Evolutionary conservation across 2,888 invertebrate genomes (phyloP), one percentile per base, ranked within the genome.

Genomic region (Thecophora atra): DNA sequence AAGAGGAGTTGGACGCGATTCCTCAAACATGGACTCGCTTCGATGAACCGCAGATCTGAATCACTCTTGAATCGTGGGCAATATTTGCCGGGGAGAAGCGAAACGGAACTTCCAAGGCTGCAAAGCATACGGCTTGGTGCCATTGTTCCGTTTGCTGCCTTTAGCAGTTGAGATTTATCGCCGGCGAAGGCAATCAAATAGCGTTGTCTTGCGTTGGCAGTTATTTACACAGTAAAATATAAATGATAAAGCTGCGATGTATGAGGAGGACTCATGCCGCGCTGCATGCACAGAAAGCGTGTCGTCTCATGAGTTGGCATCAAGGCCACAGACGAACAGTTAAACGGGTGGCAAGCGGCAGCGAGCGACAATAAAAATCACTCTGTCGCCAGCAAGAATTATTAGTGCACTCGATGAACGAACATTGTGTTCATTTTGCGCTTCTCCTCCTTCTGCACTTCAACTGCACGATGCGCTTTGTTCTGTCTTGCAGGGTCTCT

Each of bases 401-500:
- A 51, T 63, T 51, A 37, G 7, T 52, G 63, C 58, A 58, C 42
- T 15, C 26, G 28, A 54, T 17, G 60, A 65, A 58, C 62, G 26
- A 71, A 58, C 15, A 62, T 60, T n/a, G 19, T 47, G 21, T 44
- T 64, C 28, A 42, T 64, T 47, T 42, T 15, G 21, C 6, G 26
- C 37, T 52, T 19, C 47, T 19, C 2, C 19, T 71, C 52, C 56
- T 26, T 15, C 26, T 58, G 7, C 65, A 42, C 7, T 67, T 42
- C 64, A 42, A 69, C 52, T 67, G 58, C 13, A 47, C 64, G 42
- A 71, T 71, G 51, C 7, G 13, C 21, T 70, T 69, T n/a, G 62
- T 26, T 28, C 15, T 13, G 52, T 42, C 44, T 24, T 51, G 74
- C 84, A 92, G 92, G 92, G 93, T 73, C 86, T 93, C 75, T 92